Evolutionary conservation across 1,140 invertebrate species (phyloP), one percentile per base, ranked within the genome.

Genomic region (Eriocheir sinensis): DNA sequence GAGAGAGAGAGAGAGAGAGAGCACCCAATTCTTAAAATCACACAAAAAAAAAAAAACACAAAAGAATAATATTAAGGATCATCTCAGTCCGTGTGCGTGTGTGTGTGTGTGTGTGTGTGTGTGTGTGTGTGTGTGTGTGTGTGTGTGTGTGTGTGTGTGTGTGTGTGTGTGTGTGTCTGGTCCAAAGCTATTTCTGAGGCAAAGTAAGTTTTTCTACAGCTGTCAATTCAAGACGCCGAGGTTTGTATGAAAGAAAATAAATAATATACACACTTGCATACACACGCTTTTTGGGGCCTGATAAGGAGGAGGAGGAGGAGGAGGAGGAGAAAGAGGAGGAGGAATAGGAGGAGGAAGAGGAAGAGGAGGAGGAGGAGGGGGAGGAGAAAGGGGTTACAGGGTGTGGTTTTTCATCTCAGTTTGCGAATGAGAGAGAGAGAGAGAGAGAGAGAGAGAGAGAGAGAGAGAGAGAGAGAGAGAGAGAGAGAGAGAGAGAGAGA

Each of bases 11-110:
- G n/a, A n/a, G n/a, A n/a, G n/a, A n/a, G n/a, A n/a, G n/a, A n/a
- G n/a, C n/a, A n/a, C n/a, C n/a, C n/a, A n/a, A n/a, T n/a, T n/a
- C n/a, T n/a, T n/a, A n/a, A n/a, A n/a, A n/a, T n/a, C n/a, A n/a
- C n/a, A n/a, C n/a, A n/a, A n/a, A n/a, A n/a, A n/a, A n/a, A n/a
- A n/a, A n/a, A n/a, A n/a, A n/a, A n/a, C n/a, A n/a, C n/a, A n/a
- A n/a, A n/a, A n/a, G n/a, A n/a, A n/a, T n/a, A n/a, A n/a, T n/a
- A n/a, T n/a, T n/a, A n/a, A n/a, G n/a, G n/a, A n/a, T 0, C 60
- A 72, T n/a, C 60, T 72, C 27, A 72, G 81, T 85, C 30, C 36
- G 81, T 85, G 81, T 85, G 81, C 36, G 81, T 83, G 81, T 83
- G 81, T 83, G 85, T 41, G 85, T 41, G 85, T 88, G 38, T 88